Evolutionary conservation across 1,140 invertebrate species (phyloP).

Genomic region (Neotoxoptera formosana): DNA sequence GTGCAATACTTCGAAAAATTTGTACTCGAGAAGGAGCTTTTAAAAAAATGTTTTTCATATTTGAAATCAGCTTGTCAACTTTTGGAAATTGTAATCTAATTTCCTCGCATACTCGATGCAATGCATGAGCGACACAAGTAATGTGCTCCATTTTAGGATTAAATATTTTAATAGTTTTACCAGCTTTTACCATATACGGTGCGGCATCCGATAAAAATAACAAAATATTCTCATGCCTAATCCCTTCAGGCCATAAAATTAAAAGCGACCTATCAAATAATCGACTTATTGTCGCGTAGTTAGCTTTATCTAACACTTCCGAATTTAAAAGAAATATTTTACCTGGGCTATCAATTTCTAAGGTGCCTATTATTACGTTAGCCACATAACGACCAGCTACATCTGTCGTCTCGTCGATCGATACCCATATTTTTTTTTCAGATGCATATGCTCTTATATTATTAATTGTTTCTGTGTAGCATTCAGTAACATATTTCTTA

Average conservation of each 20-base stretch:
- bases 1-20: conserved; percentile 22
- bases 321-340: conserved; percentile 32
- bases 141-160: conserved; percentile 44
- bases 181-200: conserved; percentile 16
- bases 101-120: conserved; percentile 4
- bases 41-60: conserved; percentile 25
- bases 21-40: conserved; percentile 16
- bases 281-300: conserved; percentile 15
- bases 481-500: background rate
- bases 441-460: background rate
- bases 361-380: conserved; percentile 16
- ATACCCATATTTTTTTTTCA: conserved; percentile 27
- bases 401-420: background rate
- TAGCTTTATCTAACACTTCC: conserved; percentile 18
- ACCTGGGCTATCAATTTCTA: background rate
- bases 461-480: background rate
- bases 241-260: background rate
- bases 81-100: conserved; percentile 3
- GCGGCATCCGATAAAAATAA: conserved; percentile 35
- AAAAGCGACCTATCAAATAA: conserved; percentile 9
- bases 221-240: conserved; percentile 33
- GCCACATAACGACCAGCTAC: conserved; percentile 11
- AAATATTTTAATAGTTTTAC: background rate
- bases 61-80: background rate
- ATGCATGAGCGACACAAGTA: conserved; percentile 1